Conservation (phyloP, 2,113 vertebrate genomes). For the Rhipidura dahli region DNA sequence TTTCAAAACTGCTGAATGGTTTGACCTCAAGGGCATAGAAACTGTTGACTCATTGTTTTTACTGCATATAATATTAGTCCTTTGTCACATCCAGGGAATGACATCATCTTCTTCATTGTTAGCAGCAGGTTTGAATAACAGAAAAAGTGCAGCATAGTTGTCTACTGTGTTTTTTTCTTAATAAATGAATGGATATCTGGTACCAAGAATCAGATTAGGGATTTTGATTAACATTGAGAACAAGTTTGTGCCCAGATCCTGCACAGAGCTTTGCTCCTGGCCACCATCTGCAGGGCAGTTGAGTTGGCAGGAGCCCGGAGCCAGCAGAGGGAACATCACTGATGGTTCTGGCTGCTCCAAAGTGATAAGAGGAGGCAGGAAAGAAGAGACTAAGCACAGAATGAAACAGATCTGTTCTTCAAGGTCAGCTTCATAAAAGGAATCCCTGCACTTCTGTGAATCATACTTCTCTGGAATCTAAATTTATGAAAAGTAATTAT, state of each 20-base stretch:
- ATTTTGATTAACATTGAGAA: neutral
- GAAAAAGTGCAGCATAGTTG: constrained; percentile 36
- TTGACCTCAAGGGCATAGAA: constrained; percentile 69
- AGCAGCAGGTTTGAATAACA: constrained; percentile 63
- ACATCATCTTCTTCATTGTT: constrained; percentile 68
- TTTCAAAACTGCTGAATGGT: constrained; percentile 62
- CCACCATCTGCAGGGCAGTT: neutral
- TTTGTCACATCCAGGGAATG: constrained; percentile 70
- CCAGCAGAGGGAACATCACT: neutral
- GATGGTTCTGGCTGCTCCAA: neutral
- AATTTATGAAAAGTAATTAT: neutral
- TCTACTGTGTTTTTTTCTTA: constrained; percentile 35
- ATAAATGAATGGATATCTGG: constrained; percentile 44
- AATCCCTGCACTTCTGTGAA: neutral
- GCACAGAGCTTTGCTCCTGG: neutral
- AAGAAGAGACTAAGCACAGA: neutral
- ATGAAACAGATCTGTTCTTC: neutral
- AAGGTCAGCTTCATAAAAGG: neutral
- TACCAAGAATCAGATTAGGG: neutral
- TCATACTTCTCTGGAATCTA: neutral
- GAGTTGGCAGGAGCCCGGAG: neutral
- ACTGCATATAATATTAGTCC: constrained; percentile 68
- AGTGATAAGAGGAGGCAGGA: neutral
- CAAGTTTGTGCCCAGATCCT: neutral
- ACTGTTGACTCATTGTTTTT: constrained; percentile 74